Conservation (phyloP, 2,888 invertebrate species). For the Mantis religiosa region DNA sequence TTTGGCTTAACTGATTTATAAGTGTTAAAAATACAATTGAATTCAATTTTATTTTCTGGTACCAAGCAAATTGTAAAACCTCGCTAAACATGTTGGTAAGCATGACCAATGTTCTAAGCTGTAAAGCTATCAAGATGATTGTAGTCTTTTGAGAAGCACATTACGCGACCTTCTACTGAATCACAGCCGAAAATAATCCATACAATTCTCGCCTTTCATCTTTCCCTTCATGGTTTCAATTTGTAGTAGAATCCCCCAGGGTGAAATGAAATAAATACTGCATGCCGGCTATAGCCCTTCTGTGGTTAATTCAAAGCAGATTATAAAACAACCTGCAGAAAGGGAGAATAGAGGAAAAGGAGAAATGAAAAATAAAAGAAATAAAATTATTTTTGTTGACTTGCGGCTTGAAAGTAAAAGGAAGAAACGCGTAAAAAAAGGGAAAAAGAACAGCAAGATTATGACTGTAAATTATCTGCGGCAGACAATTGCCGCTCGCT, state of each 20-base stretch:
- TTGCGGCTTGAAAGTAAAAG: neutral
- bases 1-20: too few species aligned
- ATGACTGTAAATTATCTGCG: conserved; percentile 9
- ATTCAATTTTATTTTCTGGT: too few species aligned
- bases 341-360: neutral
- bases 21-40: too few species aligned
- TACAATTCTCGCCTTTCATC: neutral
- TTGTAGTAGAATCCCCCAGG: neutral
- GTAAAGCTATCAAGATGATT: neutral
- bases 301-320: neutral
- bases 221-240: neutral
- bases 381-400: neutral
- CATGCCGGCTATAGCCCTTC: neutral
- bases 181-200: neutral
- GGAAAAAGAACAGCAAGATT: neutral
- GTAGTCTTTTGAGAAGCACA: neutral
- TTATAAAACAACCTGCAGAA: conserved; percentile 6
- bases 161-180: neutral
- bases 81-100: neutral
- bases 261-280: neutral
- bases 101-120: neutral
- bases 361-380: neutral
- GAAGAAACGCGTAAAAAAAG: neutral
- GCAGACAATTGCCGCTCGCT: conserved; percentile 14
- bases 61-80: neutral